Evolutionary conservation across 2,888 invertebrate species (phyloP), one percentile per base, ranked within the genome.

Genomic region (Reticulitermes lucifugus): DNA sequence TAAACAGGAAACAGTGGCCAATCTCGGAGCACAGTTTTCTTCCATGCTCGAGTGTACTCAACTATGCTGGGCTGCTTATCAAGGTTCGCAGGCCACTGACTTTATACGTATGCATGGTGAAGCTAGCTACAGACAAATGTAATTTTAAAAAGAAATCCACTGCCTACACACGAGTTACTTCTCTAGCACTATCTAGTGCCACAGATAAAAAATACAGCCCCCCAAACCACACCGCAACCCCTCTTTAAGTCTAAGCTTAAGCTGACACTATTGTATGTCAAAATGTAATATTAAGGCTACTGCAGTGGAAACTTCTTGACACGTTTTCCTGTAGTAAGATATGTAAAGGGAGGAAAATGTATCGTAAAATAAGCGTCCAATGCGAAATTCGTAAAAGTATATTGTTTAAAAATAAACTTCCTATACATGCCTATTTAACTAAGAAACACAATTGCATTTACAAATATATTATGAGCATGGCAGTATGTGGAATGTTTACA

Each of bases 81-180:
- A 60, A 46, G 60, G 80, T 80, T 80, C 41, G 80, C 80, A 80
- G 80, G 22, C 80, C 80, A 80, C 41, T 80, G 80, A 59, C 59
- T 80, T 4, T 35, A 7, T 41, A 80, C 41, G 80, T 60, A 60
- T 60, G 46, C 55, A 18, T 18, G 55, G 18, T 18, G 55, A n/a
- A 80, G 41, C 25, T 46, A 43, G 79, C 79, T 79, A 22, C 80
- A 80, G 35, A 80, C 60, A 80, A 80, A 80, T 60, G 80, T 80
- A 80, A 80, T 80, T 80, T 80, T 35, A 80, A 80, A 80, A 80
- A 59, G 60, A 80, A 35, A 21, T 60, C 14, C 21, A 29, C 18
- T 55, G n/a, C 46, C 51, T 51, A 35, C 43, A 43, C 55, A 55
- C 5, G 55, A 55, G 55, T 55, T 70, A n/a, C 70, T 70, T 29